Percentiles rank a stretch among this genome's conserved stretches.
Evolutionary conservation across 2,797 vertebrate species (phyloP).

Genomic region (Rhinophrynus dorsalis): DNA sequence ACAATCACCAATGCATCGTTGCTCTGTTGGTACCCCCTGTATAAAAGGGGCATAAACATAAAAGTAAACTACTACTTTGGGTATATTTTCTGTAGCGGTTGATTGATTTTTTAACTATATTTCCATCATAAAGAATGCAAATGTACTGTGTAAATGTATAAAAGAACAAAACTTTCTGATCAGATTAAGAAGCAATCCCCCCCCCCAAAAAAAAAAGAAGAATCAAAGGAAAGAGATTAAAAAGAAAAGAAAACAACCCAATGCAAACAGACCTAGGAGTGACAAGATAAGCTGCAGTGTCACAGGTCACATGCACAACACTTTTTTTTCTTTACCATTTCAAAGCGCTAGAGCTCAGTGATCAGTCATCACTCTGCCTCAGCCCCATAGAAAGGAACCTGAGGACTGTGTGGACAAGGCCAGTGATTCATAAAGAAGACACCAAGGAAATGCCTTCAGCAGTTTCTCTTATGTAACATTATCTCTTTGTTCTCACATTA

Average conservation of each 20-base stretch:
- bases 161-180: no score
- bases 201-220: no score
- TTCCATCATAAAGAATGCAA: no score
- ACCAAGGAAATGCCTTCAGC: conserved; percentile 11
- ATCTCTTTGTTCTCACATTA: conserved; percentile 26
- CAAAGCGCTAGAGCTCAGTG: not conserved
- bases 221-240: not conserved
- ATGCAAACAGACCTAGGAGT: not conserved
- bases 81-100: no score
- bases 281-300: not conserved
- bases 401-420: not conserved
- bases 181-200: no score
- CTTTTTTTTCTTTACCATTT: no score
- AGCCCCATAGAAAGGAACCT: not conserved
- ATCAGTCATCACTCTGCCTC: not conserved
- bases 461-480: conserved; percentile 32
- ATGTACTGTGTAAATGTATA: no score
- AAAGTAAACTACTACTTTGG: no score
- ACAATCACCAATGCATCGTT: no score
- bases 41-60: no score
- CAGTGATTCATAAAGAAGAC: conserved; percentile 13
- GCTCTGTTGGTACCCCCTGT: no score
- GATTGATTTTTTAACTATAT: no score
- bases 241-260: not conserved
- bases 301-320: not conserved